These are phyloP conservation scores for Furnarius figulus DNA, from an alignment of 2,113 vertebrate genomes.

Conservation along the genomic window DNA sequence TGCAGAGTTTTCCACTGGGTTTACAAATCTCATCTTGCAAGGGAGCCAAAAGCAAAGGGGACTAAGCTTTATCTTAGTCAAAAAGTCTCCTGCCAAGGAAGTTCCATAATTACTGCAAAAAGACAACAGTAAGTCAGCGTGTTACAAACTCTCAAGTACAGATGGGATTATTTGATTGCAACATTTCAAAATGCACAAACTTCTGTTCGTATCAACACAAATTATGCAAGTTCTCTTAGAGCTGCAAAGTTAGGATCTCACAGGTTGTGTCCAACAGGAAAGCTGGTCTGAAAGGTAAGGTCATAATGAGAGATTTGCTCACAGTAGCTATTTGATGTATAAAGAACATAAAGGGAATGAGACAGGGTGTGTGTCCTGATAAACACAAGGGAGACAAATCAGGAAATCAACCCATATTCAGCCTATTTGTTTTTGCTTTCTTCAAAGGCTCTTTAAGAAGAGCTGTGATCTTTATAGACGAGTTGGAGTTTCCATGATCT, in stretches of 20 bases:
- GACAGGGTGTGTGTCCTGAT: slow-evolving; percentile 4
- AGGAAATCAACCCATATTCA: background rate
- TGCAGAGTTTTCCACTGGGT: background rate
- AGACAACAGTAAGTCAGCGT: background rate
- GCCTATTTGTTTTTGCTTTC: slow-evolving; percentile 7
- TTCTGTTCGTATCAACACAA: background rate
- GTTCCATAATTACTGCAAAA: background rate
- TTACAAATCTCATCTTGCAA: background rate
- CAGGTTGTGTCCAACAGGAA: background rate
- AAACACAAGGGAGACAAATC: background rate
- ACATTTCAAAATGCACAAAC: background rate
- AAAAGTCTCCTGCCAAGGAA: background rate
- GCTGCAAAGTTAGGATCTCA: background rate
- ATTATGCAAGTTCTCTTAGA: background rate
- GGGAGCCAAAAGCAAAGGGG: background rate
- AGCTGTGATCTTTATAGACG: background rate
- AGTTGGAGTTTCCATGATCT: background rate
- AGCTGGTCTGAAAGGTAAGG: background rate
- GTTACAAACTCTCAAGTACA: background rate
- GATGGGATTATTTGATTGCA: background rate
- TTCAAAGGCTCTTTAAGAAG: background rate
- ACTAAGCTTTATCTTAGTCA: background rate
- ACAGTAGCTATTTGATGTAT: background rate
- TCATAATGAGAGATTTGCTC: background rate
- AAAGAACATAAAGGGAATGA: background rate